These are phyloP conservation scores for Aix galericulata DNA, from an alignment of 2,113 vertebrate species.

Conservation along the genomic window DNA sequence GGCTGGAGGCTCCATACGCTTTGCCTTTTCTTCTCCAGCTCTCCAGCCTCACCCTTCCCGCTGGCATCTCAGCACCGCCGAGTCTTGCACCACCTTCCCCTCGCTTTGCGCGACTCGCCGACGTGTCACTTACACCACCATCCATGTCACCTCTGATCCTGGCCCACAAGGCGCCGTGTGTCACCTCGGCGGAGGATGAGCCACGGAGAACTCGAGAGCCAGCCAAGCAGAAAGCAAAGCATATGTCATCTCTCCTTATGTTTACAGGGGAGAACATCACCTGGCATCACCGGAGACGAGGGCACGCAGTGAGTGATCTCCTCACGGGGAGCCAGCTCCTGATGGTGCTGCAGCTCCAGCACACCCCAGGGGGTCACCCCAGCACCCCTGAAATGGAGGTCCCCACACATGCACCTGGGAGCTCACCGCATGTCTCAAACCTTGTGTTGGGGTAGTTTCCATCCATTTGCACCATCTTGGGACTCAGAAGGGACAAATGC, in stretches of 20 bases:
- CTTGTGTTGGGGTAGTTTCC: neutral
- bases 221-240: conserved; percentile 52
- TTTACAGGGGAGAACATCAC: conserved; percentile 37
- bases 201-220: neutral
- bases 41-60: neutral
- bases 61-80: neutral
- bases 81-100: neutral
- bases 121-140: neutral
- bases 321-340: neutral
- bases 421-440: accelerated
- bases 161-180: neutral
- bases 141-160: neutral
- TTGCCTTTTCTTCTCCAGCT: neutral
- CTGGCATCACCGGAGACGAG: conserved; percentile 17
- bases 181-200: conserved; percentile 16
- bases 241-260: conserved; percentile 45
- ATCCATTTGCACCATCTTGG: accelerated
- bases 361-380: neutral
- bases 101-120: neutral
- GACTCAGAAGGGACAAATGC: neutral
- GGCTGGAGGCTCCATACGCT: accelerated
- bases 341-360: neutral
- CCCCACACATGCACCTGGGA: accelerated
- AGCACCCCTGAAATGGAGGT: accelerated
- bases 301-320: neutral